Evolutionary conservation across 2,888 invertebrate species (phyloP), one percentile per base, ranked within the genome.

Genomic region (Hirudinaria manillensis): DNA sequence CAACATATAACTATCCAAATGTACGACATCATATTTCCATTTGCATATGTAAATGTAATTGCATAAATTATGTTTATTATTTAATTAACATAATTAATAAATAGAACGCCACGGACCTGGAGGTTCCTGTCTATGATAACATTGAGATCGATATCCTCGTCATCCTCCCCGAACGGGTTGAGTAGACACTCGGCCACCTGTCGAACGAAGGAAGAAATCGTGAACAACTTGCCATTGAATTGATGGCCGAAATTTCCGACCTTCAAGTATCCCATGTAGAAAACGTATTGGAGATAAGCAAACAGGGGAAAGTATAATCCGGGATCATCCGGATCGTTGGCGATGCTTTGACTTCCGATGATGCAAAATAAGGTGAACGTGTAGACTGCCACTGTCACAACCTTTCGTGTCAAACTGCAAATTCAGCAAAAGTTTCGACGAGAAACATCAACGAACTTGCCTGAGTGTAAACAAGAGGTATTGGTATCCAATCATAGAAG

Each of bases 381-480:
- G 85, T 94, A 94, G 75, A 94, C 88, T 21, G 94, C 92, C 79
- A 94, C 86, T 4, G 94, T 94, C 55, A 94, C 94, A 79, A 94
- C 94, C 93, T 94, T 4, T 56, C 36, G 21, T 34, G 7, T 34
- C 6, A 36, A 34, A 61, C 16, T 45, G 45, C 16, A 1, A 10
- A 45, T 45, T 45, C 45, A 16, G 6, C 45, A 61, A 61, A 27
- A 29, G n/a, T 61, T 7, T 19, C 61, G n/a, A 61, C n/a, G 29
- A 7, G 6, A 61, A 61, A 1, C 61, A 29, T 61, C 61, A 6
- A 53, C 53, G 24, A 10, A 61, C 24, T 27, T 68, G 87, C 87
- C 84, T 89, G 89, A 19, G 89, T 89, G 80, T 89, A 89, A 45
- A 89, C 89, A 76, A 89, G 83, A 38, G 89, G 89, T 80, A 89